Conservation (phyloP, 2,888 invertebrate species). For the Parnassius mnemosyne region DNA sequence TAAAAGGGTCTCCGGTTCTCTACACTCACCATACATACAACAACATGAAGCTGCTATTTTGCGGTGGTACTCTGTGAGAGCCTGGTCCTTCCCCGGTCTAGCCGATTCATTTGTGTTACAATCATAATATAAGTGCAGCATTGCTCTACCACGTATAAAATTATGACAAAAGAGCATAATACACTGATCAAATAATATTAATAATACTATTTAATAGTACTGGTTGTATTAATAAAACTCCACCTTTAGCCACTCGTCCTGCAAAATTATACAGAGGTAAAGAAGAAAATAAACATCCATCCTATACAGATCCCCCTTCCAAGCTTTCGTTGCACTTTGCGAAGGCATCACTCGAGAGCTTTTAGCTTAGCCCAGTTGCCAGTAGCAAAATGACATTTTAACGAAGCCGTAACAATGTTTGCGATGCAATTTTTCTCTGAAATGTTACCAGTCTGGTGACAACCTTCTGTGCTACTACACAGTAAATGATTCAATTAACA, state of each 20-base stretch:
- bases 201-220: neutral
- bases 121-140: too few relatives aligned
- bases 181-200: neutral
- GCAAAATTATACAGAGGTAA: slow-evolving; percentile 28
- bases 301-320: slow-evolving; percentile 26
- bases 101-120: too few relatives aligned
- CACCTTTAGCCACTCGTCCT: slow-evolving; percentile 22
- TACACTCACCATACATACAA: too few relatives aligned
- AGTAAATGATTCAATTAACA: slow-evolving; percentile 12
- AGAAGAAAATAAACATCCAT: slow-evolving; percentile 30
- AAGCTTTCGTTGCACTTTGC: slow-evolving; percentile 28
- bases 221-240: slow-evolving; percentile 13
- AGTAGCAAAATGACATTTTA: slow-evolving; percentile 27
- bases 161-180: too few relatives aligned
- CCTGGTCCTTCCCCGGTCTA: too few relatives aligned
- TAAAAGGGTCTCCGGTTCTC: too few relatives aligned
- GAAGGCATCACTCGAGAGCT: slow-evolving; percentile 27
- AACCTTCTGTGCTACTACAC: slow-evolving; percentile 8
- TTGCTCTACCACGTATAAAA: too few relatives aligned
- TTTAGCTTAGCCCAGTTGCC: slow-evolving; percentile 28
- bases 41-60: too few relatives aligned
- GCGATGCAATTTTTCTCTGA: slow-evolving; percentile 25
- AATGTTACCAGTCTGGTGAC: slow-evolving; percentile 17
- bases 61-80: too few relatives aligned
- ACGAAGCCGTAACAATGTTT: slow-evolving; percentile 28